Conservation (phyloP, 2,797 vertebrate genomes). For the Hapalemur alaotrensis region DNA sequence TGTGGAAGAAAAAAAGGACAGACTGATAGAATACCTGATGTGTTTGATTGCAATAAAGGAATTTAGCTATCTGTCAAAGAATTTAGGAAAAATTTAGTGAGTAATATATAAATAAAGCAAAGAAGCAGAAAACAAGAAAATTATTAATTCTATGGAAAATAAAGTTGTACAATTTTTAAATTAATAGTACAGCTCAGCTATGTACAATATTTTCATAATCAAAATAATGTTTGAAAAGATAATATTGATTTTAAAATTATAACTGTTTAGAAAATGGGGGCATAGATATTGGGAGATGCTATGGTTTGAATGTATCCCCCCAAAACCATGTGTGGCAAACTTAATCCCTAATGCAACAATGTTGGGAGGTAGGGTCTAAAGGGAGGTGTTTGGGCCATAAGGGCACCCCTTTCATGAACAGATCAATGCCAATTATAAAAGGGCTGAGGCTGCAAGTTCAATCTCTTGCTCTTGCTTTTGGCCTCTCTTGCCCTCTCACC, state of each 20-base stretch:
- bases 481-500: not conserved
- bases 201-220: not conserved
- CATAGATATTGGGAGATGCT: not conserved
- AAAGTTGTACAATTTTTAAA: not conserved
- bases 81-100: not conserved
- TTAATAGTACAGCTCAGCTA: not conserved
- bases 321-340: not conserved
- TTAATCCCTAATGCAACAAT: not conserved
- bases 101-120: not conserved
- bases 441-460: not conserved
- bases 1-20: not conserved
- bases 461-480: not conserved
- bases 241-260: conserved; percentile 10
- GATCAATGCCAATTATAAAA: not conserved
- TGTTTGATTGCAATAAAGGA: not conserved
- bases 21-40: not conserved
- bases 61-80: not conserved
- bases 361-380: not conserved
- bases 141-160: not conserved
- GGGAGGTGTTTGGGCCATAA: not conserved
- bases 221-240: not conserved
- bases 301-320: not conserved
- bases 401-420: not conserved
- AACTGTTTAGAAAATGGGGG: not conserved
- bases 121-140: not conserved